Percentiles rank a stretch among this genome's conserved stretches.
Evolutionary conservation across 1,140 invertebrate species (phyloP).

Genomic region (Drosophila sechellia): DNA sequence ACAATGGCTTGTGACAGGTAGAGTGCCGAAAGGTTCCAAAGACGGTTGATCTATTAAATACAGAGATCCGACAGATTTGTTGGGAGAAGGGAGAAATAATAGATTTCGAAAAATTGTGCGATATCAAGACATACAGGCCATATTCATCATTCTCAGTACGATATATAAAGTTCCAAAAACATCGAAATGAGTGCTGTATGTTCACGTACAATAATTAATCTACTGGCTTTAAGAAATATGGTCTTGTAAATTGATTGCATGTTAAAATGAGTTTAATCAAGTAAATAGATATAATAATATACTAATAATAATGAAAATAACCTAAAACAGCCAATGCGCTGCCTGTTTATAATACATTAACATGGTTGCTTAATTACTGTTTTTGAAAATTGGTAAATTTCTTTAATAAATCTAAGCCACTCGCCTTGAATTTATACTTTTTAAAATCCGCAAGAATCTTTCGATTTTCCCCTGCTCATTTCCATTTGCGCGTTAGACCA

Average conservation of each 20-base stretch:
- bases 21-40: constrained; percentile 21
- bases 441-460: constrained; percentile 9
- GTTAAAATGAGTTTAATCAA: too few relatives aligned
- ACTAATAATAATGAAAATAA: background rate
- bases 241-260: too few relatives aligned
- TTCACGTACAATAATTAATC: too few relatives aligned
- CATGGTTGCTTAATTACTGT: background rate
- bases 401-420: constrained; percentile 1
- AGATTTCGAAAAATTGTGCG: background rate
- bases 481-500: constrained; percentile 50
- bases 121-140: too few relatives aligned
- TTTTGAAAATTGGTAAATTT: background rate
- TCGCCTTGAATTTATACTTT: background rate
- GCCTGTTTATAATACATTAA: background rate
- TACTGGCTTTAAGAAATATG: too few relatives aligned
- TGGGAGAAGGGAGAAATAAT: background rate
- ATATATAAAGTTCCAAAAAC: too few relatives aligned
- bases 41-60: background rate
- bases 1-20: constrained; percentile 21
- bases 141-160: too few relatives aligned
- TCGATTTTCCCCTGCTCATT: constrained; percentile 8
- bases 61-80: background rate
- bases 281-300: too few relatives aligned
- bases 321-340: too few relatives aligned
- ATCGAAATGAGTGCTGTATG: too few relatives aligned